These are phyloP conservation scores for Heterodera schachtii DNA, from an alignment of 1,140 invertebrate species.

Conservation along the genomic window DNA sequence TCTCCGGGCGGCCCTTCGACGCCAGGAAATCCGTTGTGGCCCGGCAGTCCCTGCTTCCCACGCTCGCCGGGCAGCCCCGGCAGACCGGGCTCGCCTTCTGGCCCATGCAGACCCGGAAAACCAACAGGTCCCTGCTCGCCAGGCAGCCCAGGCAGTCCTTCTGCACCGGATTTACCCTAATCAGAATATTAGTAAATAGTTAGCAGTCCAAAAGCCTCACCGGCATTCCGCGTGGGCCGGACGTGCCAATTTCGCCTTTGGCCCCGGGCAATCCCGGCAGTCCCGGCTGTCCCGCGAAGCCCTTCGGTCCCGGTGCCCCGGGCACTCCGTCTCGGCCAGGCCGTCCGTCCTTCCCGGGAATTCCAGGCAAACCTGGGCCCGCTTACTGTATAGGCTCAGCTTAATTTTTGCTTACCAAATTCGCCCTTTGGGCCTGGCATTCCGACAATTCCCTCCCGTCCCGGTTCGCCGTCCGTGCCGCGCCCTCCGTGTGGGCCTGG, in stretches of 20 bases:
- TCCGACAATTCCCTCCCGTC: slow-evolving; percentile 46
- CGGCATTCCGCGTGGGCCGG: slow-evolving; percentile 35
- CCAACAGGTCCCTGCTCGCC: slow-evolving; percentile 41
- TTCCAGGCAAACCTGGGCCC: slow-evolving; percentile 39
- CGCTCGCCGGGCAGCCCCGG: slow-evolving; percentile 33
- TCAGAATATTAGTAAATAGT: neutral
- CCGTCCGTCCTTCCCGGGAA: slow-evolving; percentile 45
- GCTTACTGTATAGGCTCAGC: too few species aligned
- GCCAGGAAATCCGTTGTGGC: slow-evolving; percentile 38
- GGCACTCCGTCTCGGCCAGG: slow-evolving; percentile 31
- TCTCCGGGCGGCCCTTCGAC: slow-evolving; percentile 13
- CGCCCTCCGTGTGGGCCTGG: slow-evolving; percentile 33
- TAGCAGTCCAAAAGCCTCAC: slow-evolving; percentile 11
- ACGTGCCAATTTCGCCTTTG: slow-evolving; percentile 32
- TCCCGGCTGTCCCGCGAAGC: slow-evolving; percentile 31
- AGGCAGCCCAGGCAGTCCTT: slow-evolving; percentile 21
- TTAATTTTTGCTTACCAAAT: slow-evolving; percentile 30
- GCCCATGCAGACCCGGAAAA: slow-evolving; percentile 40
- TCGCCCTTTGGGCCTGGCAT: slow-evolving; percentile 51
- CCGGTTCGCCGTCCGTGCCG: slow-evolving; percentile 44
- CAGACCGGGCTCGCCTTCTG: slow-evolving; percentile 29
- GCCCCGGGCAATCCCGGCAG: slow-evolving; percentile 33
- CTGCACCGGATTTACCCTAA: slow-evolving; percentile 31
- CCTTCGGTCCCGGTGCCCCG: slow-evolving; percentile 34
- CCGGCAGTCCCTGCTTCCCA: slow-evolving; percentile 28